Evolutionary conservation across 2,797 vertebrate genomes (phyloP).

Genomic region (Bovichtus diacanthus): DNA sequence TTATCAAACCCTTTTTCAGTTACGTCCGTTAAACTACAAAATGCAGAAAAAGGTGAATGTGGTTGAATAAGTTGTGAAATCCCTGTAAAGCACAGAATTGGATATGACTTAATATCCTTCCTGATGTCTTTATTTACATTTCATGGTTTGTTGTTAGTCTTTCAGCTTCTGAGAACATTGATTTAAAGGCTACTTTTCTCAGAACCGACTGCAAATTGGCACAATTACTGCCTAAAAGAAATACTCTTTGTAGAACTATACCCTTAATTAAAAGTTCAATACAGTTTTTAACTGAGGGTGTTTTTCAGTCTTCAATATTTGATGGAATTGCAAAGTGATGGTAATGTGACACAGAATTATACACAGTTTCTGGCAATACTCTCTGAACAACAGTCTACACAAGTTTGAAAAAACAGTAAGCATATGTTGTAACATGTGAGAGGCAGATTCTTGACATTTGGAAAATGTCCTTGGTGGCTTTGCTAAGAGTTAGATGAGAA

Average conservation of each 20-base stretch:
- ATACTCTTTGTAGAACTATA: not conserved
- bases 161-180: not conserved
- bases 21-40: not conserved
- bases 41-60: not conserved
- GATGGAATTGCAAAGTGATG: not conserved
- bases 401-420: not conserved
- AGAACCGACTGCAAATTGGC: not conserved
- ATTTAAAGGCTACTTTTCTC: not conserved
- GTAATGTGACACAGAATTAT: not conserved
- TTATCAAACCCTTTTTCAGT: slow-evolving; percentile 16
- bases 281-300: not conserved
- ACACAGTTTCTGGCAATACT: not conserved
- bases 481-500: not conserved
- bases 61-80: not conserved
- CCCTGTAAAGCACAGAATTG: not conserved
- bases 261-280: not conserved
- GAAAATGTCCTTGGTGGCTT: not conserved
- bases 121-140: not conserved
- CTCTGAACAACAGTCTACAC: not conserved
- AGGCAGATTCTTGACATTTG: not conserved
- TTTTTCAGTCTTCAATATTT: slow-evolving; percentile 12
- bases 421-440: not conserved
- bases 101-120: not conserved
- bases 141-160: not conserved
- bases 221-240: not conserved